These are phyloP conservation scores for Chionodraco myersi DNA, from an alignment of 2,113 vertebrate species.

Conservation along the genomic window DNA sequence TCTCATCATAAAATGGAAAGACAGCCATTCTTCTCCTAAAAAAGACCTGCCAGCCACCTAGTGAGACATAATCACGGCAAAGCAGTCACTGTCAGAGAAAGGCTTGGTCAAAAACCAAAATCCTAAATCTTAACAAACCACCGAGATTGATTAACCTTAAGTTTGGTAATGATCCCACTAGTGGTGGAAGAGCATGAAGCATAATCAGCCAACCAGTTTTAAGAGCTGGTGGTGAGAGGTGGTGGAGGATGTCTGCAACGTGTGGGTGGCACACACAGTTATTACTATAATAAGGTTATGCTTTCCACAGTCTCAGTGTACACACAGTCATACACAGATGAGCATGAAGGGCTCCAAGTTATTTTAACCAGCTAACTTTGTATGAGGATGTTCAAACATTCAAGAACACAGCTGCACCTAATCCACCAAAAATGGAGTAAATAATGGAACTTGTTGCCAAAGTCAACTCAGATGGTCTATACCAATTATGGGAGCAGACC, in stretches of 20 bases:
- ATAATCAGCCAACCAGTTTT: conserved; percentile 33
- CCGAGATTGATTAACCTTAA: not conserved
- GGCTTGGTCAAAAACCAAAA: not conserved
- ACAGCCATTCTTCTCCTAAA: conserved; percentile 8
- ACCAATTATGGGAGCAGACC: conserved; percentile 28
- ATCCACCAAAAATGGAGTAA: no score
- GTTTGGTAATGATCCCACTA: conserved; percentile 36
- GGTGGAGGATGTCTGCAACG: conserved; percentile 20
- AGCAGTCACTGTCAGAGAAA: conserved; percentile 1
- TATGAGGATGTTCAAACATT: conserved; percentile 23
- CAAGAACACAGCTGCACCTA: conserved; percentile 43
- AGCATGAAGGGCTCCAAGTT: conserved; percentile 52
- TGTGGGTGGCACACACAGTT: no score
- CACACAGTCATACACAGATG: conserved; percentile 35
- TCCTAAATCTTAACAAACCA: not conserved
- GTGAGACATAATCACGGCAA: conserved; percentile 19
- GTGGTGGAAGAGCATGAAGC: conserved; percentile 43
- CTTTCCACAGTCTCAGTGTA: no score
- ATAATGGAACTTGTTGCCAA: conserved; percentile 27
- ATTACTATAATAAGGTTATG: no score
- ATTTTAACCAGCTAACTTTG: conserved; percentile 46
- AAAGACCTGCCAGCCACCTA: conserved; percentile 30
- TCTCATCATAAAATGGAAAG: conserved; percentile 16
- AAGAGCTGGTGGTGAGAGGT: conserved; percentile 38
- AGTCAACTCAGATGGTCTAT: conserved; percentile 38